phyloP scores from a whole-genome alignment of 1,140 invertebrate genomes.

The Dryas iulia region DNA sequence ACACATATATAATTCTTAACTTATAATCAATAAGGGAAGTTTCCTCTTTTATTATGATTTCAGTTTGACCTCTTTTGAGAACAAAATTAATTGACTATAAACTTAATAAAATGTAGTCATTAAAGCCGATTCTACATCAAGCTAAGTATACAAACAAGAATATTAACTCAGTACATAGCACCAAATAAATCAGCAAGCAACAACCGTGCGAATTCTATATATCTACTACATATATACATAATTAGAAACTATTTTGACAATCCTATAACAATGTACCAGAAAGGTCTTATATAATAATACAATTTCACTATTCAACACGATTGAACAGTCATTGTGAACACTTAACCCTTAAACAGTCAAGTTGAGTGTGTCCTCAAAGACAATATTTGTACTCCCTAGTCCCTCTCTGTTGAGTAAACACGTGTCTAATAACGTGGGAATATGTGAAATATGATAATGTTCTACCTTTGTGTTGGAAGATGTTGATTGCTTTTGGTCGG shows the following conservation, averaged over 20 bases:
- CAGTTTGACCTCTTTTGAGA: too few species aligned
- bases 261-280: conserved; percentile 18
- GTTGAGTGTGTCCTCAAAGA: conserved; percentile 64
- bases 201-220: neutral
- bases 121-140: too few species aligned
- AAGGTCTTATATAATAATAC: conserved; percentile 27
- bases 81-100: too few species aligned
- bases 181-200: neutral
- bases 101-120: too few species aligned
- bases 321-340: conserved; percentile 36
- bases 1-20: too few species aligned
- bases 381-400: conserved; percentile 67
- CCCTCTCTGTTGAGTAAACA: conserved; percentile 54
- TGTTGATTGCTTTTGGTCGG: conserved; percentile 33
- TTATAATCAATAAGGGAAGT: too few species aligned
- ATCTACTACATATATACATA: neutral
- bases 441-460: conserved; percentile 48
- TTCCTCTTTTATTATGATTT: too few species aligned
- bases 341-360: conserved; percentile 40
- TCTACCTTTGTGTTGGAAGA: conserved; percentile 10
- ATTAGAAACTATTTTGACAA: conserved; percentile 11
- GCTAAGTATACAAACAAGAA: neutral
- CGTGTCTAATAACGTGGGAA: conserved; percentile 70
- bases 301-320: conserved; percentile 30
- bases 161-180: neutral